Conservation (phyloP, 2,113 vertebrate genomes). For the Phylloscopus trochilus region DNA sequence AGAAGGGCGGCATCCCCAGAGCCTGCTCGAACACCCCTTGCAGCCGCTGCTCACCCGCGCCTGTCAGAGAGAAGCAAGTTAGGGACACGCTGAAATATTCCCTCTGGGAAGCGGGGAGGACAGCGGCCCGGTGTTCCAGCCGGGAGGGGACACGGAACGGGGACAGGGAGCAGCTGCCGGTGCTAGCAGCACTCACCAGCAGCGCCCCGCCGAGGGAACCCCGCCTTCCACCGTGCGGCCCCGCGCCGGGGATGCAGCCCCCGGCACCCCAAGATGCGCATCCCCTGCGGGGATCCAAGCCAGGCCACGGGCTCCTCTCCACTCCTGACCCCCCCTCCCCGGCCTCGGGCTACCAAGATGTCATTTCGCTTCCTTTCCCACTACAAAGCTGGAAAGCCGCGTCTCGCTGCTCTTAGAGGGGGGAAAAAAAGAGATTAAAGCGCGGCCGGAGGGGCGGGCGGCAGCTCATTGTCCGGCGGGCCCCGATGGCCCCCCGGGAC, state of each 20-base stretch:
- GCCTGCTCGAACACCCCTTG: fast-evolving
- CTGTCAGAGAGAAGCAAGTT: neutral
- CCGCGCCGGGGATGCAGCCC: neutral
- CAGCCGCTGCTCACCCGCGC: fast-evolving
- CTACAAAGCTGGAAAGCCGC: neutral
- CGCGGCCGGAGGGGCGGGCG: neutral
- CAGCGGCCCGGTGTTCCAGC: fast-evolving
- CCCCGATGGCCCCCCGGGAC: neutral
- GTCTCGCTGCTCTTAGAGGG: neutral
- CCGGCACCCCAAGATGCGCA: fast-evolving
- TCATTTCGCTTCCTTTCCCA: neutral
- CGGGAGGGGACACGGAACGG: neutral
- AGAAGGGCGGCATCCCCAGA: fast-evolving
- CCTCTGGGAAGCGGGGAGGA: fast-evolving
- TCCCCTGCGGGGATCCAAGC: neutral
- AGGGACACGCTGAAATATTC: neutral
- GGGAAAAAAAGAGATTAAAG: neutral
- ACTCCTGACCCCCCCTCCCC: neutral
- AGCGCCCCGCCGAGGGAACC: neutral
- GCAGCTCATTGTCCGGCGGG: conserved; percentile 9
- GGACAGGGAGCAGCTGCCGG: neutral
- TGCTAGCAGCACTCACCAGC: fast-evolving
- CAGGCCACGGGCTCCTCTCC: neutral
- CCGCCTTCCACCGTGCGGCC: neutral
- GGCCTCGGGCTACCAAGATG: neutral